phyloP scores from a whole-genome alignment of 1,140 invertebrate species.

The Rhyacophila brunnea region DNA sequence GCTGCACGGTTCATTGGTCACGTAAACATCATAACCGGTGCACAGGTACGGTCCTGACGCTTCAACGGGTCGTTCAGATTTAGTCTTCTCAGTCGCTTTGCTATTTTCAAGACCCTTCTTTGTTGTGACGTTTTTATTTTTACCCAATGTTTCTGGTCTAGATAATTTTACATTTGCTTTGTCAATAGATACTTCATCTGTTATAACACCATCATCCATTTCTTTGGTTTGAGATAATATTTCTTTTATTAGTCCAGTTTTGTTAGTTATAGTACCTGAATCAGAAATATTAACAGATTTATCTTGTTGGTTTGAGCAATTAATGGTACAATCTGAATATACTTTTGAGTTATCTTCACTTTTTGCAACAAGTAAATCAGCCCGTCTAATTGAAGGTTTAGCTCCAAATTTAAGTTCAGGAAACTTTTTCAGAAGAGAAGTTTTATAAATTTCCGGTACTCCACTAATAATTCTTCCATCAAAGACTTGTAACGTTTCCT shows the following conservation, averaged over 20 bases:
- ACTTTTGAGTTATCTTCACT: too few species aligned
- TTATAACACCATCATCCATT: too few species aligned
- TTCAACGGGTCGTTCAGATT: neutral
- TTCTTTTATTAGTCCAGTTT: too few species aligned
- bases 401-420: slow-evolving; percentile 36
- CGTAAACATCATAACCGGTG: slow-evolving; percentile 84
- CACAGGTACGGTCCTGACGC: slow-evolving; percentile 75
- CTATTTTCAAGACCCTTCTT: slow-evolving; percentile 40
- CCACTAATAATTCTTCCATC: slow-evolving; percentile 20
- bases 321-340: too few species aligned
- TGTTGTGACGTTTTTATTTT: slow-evolving; percentile 11
- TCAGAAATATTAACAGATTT: too few species aligned
- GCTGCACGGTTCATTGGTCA: slow-evolving; percentile 83
- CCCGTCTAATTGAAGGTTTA: slow-evolving; percentile 7
- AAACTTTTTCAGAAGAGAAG: slow-evolving; percentile 35
- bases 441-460: slow-evolving; percentile 34
- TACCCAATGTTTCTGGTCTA: neutral
- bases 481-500: neutral
- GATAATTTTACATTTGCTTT: too few species aligned
- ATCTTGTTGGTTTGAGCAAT: too few species aligned
- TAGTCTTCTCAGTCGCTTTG: slow-evolving; percentile 19
- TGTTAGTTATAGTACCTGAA: too few species aligned
- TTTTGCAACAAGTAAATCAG: slow-evolving; percentile 20
- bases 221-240: too few species aligned
- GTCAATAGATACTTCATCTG: too few species aligned